Percentiles rank a stretch among this genome's conserved stretches.
phyloP scores from a whole-genome alignment of 1,140 invertebrate species.

The Papilio machaon region DNA sequence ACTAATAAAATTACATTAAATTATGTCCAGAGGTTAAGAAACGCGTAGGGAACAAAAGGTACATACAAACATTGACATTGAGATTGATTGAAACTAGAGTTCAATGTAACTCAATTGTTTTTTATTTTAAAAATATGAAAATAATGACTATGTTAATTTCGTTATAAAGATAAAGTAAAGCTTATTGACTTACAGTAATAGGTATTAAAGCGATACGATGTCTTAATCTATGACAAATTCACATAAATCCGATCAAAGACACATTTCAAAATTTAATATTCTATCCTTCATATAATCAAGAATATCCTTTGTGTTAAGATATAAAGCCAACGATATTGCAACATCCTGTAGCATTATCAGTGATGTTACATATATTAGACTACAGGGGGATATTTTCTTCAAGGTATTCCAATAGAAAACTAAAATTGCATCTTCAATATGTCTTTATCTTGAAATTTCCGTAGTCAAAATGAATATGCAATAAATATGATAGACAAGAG shows the following conservation, averaged over 20 bases:
- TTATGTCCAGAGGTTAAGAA: too few relatives aligned
- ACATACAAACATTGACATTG: too few relatives aligned
- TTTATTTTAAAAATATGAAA: too few relatives aligned
- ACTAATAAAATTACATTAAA: too few relatives aligned
- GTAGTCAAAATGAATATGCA: neutral
- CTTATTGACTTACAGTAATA: too few relatives aligned
- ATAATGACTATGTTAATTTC: too few relatives aligned
- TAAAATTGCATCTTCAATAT: constrained; percentile 28
- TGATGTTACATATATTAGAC: neutral
- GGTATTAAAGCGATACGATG: too few relatives aligned
- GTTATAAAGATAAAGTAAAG: too few relatives aligned
- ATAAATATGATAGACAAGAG: neutral
- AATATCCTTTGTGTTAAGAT: constrained; percentile 1
- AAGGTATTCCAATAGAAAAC: constrained; percentile 24
- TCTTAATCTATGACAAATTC: neutral
- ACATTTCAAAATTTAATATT: constrained; percentile 17
- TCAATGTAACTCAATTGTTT: too few relatives aligned
- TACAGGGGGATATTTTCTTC: neutral
- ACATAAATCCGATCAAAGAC: neutral
- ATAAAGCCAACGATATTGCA: constrained; percentile 33
- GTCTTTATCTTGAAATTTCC: neutral
- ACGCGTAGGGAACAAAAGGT: too few relatives aligned
- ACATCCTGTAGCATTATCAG: constrained; percentile 10
- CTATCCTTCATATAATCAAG: neutral
- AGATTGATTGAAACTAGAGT: too few relatives aligned